Base-by-base conservation (phyloP, 2,888 invertebrate genomes). In the Salticus scenicus region DNA sequence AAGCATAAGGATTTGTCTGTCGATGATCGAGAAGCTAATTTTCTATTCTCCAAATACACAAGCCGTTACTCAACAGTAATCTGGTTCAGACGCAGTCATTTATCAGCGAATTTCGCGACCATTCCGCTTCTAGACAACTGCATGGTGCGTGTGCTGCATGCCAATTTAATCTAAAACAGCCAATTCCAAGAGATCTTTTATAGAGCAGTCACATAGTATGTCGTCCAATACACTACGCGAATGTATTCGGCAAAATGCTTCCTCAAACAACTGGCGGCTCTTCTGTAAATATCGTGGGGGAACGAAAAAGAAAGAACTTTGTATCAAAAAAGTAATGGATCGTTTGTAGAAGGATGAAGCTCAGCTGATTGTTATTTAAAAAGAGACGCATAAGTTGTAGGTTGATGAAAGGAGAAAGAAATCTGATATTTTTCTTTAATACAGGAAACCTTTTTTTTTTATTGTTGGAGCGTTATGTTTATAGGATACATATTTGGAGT, bases 41-140 rank as follows among this genome's bases (percentile, higher is more conserved):
- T 67, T 67, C n/a, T 33, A 67, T 67, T 31, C 66, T 5, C 33
- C 17, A n/a, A 67, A 33, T 33, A 67, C 66, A 67, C 66, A 33
- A 67, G 66, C 66, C 33, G 66, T 67, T 67, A 67, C 33, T 67
- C 66, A 67, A 20, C 66, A 33, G 20, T 31, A 67, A 67, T 67
- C 57, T 67, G 33, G 33, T 33, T n/a, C 20, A 67, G 66, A 20
- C 31, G 33, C 33, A n/a, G 33, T 33, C 31, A 67, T 67, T 67
- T 67, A 67, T 67, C 66, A n/a, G 33, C 14, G 33, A 31, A 67
- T 67, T 67, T 67, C 33, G 33, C 2, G 17, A 33, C 31, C 30
- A 30, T 28, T 27, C 64, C 1, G 42, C 30, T 64, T 30, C 12
- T 12, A 14, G 66, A 67, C 66, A 67, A n/a, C 31, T 33, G 33